A percentile compares a stretch with the other conserved stretches of the same genome.
Conservation (phyloP, 1,140 invertebrate genomes). For the Lycorma delicatula region DNA sequence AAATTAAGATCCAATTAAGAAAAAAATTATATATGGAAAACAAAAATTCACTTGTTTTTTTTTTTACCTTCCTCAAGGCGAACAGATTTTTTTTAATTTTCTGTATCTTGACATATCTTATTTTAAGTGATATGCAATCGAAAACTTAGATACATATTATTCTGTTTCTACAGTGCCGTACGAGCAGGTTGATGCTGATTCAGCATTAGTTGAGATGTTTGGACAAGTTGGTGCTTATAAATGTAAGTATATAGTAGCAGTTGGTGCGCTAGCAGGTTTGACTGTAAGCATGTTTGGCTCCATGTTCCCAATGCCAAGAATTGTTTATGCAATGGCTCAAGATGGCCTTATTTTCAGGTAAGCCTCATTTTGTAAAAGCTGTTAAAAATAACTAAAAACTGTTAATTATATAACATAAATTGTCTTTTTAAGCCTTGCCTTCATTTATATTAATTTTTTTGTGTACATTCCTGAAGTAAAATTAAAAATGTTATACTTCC, state of each 20-base stretch:
- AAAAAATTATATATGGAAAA: no score
- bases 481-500: neutral
- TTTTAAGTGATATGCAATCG: no score
- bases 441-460: no score
- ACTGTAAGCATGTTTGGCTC: conserved; percentile 91
- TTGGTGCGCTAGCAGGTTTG: conserved; percentile 82
- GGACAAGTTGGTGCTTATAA: conserved; percentile 74
- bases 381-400: no score
- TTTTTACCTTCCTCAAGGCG: no score
- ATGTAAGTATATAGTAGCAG: conserved; percentile 81
- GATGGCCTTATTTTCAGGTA: conserved; percentile 84
- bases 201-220: conserved; percentile 88
- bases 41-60: neutral
- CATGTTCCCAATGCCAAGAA: conserved; percentile 94
- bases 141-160: neutral
- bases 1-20: no score
- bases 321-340: conserved; percentile 89
- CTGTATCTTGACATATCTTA: neutral
- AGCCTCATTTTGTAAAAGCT: no score
- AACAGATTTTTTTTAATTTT: neutral
- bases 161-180: conserved; percentile 62
- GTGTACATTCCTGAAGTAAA: neutral
- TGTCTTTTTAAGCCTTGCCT: no score
- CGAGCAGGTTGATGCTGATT: conserved; percentile 69
- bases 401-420: no score